Percentiles rank a stretch among this genome's conserved stretches.
Conservation (phyloP, 2,113 vertebrate species). For the Mesoclemmys tuberculata region DNA sequence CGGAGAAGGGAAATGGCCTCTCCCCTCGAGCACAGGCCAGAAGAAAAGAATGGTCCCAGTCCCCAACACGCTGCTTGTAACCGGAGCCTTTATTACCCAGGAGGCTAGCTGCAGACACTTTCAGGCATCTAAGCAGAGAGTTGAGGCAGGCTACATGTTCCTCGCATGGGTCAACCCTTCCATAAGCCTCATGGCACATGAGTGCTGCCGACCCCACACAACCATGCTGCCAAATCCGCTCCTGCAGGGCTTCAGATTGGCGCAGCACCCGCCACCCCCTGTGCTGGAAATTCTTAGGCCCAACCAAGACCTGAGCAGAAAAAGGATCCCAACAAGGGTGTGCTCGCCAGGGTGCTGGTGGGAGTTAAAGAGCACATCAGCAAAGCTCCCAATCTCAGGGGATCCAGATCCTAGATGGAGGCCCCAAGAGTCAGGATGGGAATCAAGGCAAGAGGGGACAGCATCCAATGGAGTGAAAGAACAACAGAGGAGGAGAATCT, state of each 20-base stretch:
- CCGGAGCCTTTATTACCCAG: neutral
- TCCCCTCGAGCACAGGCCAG: neutral
- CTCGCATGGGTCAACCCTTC: rapidly evolving
- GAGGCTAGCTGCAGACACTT: neutral
- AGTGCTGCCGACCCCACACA: too few species aligned
- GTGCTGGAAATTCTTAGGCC: too few species aligned
- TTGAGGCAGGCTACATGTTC: neutral
- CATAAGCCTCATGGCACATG: rapidly evolving
- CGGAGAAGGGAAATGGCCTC: neutral
- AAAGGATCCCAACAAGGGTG: neutral
- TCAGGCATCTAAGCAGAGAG: neutral
- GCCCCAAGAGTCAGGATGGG: neutral
- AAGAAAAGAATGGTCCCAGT: neutral
- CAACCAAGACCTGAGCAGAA: rapidly evolving
- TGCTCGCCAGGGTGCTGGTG: rapidly evolving
- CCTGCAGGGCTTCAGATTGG: neutral
- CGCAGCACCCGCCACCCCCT: neutral
- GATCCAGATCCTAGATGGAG: neutral
- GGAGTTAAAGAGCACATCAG: neutral
- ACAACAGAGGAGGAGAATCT: neutral
- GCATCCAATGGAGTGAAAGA: neutral
- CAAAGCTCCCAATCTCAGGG: too few species aligned
- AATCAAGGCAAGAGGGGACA: neutral
- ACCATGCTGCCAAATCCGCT: neutral
- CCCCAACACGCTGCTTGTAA: neutral